Evolutionary conservation across 1,140 invertebrate species (phyloP), one percentile per base, ranked within the genome.

Genomic region (Tetragnatha versicolor): DNA sequence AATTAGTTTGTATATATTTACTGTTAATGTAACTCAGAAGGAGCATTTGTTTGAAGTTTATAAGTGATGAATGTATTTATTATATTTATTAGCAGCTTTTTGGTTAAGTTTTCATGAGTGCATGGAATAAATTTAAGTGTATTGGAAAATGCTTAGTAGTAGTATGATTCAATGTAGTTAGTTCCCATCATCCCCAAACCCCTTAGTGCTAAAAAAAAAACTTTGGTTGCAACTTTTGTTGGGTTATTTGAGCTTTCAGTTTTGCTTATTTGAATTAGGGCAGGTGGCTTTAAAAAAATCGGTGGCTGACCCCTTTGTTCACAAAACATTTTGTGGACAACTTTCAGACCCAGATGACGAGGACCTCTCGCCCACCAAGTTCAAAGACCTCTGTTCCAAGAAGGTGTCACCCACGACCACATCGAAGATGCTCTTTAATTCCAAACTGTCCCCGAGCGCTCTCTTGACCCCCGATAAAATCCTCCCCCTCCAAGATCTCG

Each of bases 301-400:
- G 33, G 22, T 68, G 27, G 35, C 49, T 53, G 27, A 47, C 42
- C 31, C 25, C 53, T 25, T 66, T 22, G 61, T 58, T 68, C 61
- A 78, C 61, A 55, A 42, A 7, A 39, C n/a, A n/a, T 73, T 68
- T 68, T 68, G 37, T 78, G 61, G 47, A 51, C 47, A 58, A 78
- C 37, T 78, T 78, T 47, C 75, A 78, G 75, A 78, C 17, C 33
- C 47, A 17, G 72, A 76, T 35, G 72, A 76, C 1, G 72, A 76
- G 12, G 31, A 58, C 6, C 27, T 76, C 14, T 76, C 72, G 6
- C 72, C 72, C 37, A 76, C 47, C 17, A 76, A 76, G 60, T 76
- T 76, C 20, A 76, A 76, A 22, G 72, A 76, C 60, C 42, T 76
- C 17, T 76, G 72, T 25, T 76, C 72, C 14, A 76, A 76, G 31